phyloP scores from a whole-genome alignment of 1,140 invertebrate species.

The Campoletis sonorensis region DNA sequence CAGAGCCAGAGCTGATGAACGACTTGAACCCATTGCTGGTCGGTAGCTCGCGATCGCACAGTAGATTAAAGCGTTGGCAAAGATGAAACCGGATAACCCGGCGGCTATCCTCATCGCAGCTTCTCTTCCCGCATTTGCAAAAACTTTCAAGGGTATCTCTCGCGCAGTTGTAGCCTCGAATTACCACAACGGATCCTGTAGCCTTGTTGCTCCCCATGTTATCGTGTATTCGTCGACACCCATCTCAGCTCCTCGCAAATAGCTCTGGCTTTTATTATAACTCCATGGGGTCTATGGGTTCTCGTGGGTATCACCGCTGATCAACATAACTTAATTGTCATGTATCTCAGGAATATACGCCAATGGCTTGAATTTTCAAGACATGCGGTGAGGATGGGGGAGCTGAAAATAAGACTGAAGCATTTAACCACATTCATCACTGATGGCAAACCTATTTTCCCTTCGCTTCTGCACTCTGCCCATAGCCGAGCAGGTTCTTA shows the following conservation, averaged over 20 bases:
- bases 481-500: not conserved
- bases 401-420: too few relatives aligned
- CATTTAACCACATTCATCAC: not conserved
- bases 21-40: constrained; percentile 11
- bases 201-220: not conserved
- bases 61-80: constrained; percentile 39
- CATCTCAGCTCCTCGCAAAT: not conserved
- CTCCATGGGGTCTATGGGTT: not conserved
- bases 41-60: constrained; percentile 35
- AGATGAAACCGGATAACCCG: constrained; percentile 53
- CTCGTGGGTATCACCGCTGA: not conserved
- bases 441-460: not conserved
- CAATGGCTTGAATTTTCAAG: not conserved
- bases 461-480: not conserved
- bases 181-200: not conserved
- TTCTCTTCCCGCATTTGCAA: constrained; percentile 21
- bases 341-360: not conserved
- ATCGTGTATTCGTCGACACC: not conserved
- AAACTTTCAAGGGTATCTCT: not conserved
- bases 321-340: not conserved
- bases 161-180: not conserved
- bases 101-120: constrained; percentile 22
- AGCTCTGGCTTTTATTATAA: not conserved
- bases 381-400: not conserved
- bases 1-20: not conserved